Conservation (phyloP, 1,140 invertebrate species). For the Bombyx mori region DNA sequence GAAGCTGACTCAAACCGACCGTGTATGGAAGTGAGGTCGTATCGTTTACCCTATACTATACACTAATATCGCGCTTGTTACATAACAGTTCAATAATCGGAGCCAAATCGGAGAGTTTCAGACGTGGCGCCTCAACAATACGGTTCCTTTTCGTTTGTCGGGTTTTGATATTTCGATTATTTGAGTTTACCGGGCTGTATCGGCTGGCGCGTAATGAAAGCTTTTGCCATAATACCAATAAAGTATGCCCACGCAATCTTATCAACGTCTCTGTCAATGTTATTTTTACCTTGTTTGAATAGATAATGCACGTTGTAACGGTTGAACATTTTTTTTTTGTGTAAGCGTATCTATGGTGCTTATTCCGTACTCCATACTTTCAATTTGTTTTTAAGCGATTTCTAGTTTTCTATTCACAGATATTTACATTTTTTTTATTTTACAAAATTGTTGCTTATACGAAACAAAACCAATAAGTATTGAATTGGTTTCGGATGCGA, state of each 20-base stretch:
- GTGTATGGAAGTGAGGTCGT: constrained; percentile 38
- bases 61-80: constrained; percentile 46
- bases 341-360: too few species aligned
- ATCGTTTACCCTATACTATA: constrained; percentile 52
- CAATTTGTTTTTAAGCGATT: too few species aligned
- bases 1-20: constrained; percentile 50
- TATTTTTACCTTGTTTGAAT: constrained; percentile 15
- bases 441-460: too few species aligned
- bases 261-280: constrained; percentile 19
- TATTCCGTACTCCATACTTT: too few species aligned
- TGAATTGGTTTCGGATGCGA: too few species aligned
- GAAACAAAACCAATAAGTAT: too few species aligned
- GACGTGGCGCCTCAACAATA: constrained; percentile 12
- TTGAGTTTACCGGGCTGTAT: constrained; percentile 20
- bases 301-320: constrained; percentile 8
- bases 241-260: constrained; percentile 26
- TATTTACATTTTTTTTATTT: too few species aligned
- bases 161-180: constrained; percentile 2
- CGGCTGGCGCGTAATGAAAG: constrained; percentile 34
- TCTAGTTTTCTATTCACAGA: too few species aligned
- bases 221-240: constrained; percentile 34
- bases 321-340: not conserved
- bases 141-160: constrained; percentile 19
- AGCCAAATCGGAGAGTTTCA: constrained; percentile 7
- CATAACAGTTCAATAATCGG: constrained; percentile 36